phyloP scores from a whole-genome alignment of 2,797 vertebrate genomes.

The Potorous gilbertii region DNA sequence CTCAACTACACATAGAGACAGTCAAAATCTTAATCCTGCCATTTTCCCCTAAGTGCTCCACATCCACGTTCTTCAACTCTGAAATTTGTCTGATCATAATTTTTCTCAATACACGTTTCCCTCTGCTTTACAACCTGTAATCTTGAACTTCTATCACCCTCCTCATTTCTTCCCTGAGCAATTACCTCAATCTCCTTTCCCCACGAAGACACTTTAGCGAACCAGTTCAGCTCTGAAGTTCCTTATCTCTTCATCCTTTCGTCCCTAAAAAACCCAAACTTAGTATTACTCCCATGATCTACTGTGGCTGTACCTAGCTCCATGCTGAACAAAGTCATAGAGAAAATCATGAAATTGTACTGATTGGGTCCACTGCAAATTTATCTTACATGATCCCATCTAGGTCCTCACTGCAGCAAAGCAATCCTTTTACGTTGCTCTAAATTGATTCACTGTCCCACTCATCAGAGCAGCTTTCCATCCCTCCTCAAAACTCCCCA shows the following conservation, averaged over 20 bases:
- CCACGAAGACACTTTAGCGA: not conserved
- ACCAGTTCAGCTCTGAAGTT: not conserved
- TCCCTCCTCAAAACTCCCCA: no score
- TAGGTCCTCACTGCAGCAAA: not conserved
- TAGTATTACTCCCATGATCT: not conserved
- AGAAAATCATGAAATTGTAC: not conserved
- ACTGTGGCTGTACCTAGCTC: not conserved
- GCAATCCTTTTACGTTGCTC: not conserved
- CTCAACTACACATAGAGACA: not conserved
- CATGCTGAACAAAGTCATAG: not conserved
- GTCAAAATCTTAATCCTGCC: not conserved
- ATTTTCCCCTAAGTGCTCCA: not conserved
- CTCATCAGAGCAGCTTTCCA: not conserved
- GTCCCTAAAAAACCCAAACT: not conserved
- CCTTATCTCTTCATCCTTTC: not conserved
- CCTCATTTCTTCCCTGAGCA: not conserved
- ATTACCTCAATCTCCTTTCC: not conserved
- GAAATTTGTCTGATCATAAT: not conserved
- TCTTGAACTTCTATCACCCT: not conserved
- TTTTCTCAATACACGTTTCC: not conserved
- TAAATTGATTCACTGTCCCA: not conserved
- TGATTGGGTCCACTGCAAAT: not conserved
- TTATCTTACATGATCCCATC: not conserved
- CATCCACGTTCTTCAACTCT: not conserved
- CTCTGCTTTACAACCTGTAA: not conserved